A percentile compares a stretch with the other conserved stretches of the same genome.
phyloP scores from a whole-genome alignment of 2,797 vertebrate species.

The Scleropages formosus region DNA sequence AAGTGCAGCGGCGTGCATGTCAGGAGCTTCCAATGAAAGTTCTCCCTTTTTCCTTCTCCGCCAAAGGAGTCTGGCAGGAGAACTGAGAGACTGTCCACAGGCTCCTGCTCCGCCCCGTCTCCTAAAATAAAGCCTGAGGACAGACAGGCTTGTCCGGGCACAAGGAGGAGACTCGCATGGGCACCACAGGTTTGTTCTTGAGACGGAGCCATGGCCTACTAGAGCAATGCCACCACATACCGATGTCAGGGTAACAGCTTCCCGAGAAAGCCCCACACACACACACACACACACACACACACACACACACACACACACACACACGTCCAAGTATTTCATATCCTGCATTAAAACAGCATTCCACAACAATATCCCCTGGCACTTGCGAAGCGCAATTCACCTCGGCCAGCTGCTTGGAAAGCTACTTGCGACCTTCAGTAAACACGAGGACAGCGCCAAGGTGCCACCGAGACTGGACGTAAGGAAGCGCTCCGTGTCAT shows the following conservation, averaged over 20 bases:
- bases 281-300: too few relatives aligned
- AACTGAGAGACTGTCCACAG: conserved; percentile 31
- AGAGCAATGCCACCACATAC: background rate
- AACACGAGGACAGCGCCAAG: conserved; percentile 27
- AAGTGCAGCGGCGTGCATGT: conserved; percentile 21
- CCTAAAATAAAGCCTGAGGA: conserved; percentile 40
- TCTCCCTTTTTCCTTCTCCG: conserved; percentile 27
- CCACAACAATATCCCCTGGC: too few relatives aligned
- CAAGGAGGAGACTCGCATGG: conserved; percentile 17
- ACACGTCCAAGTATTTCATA: background rate
- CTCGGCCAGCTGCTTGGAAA: too few relatives aligned
- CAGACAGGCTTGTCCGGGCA: conserved; percentile 9
- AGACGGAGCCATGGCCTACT: background rate
- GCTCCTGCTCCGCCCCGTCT: conserved; percentile 26
- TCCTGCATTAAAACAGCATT: background rate
- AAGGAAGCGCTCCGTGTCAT: background rate
- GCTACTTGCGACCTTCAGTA: background rate
- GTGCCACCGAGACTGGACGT: conserved; percentile 22
- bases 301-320: conserved; percentile 8
- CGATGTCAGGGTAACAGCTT: background rate
- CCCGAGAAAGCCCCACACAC: too few relatives aligned
- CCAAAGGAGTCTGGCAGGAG: conserved; percentile 31
- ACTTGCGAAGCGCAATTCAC: too few relatives aligned
- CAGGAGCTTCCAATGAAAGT: conserved; percentile 25
- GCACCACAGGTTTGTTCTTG: background rate